Conservation (phyloP, 2,113 vertebrate species). For the Eubucco bourcierii region DNA sequence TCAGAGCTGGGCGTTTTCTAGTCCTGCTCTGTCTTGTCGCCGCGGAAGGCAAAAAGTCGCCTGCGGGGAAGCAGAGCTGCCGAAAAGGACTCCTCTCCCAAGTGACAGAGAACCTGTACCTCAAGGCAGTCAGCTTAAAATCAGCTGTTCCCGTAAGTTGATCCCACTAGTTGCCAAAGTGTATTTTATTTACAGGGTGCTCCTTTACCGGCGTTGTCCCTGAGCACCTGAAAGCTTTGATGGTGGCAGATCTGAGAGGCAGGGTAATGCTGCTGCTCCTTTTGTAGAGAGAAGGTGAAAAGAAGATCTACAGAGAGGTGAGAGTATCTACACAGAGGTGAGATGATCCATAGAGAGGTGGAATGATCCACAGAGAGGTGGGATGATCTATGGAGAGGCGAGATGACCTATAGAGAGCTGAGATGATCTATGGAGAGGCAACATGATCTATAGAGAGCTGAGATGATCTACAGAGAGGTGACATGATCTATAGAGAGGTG, state of each 20-base stretch:
- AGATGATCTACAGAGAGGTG: no score
- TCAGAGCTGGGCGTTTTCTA: slow-evolving; percentile 52
- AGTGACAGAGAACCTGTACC: slow-evolving; percentile 60
- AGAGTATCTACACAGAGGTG: no score
- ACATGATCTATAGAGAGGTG: no score
- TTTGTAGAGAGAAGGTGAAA: not conserved
- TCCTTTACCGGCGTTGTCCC: not conserved
- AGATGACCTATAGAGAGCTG: no score
- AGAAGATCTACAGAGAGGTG: not conserved
- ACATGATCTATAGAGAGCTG: no score
- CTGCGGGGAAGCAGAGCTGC: slow-evolving; percentile 35
- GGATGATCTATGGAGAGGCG: no score
- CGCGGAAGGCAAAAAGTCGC: slow-evolving; percentile 38
- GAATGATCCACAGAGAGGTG: no score
- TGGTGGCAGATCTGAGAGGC: not conserved
- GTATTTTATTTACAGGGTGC: not conserved
- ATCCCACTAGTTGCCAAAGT: not conserved
- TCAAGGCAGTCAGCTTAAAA: not conserved
- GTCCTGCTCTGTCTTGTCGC: slow-evolving; percentile 58
- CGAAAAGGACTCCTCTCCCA: slow-evolving; percentile 56
- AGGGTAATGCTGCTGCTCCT: not conserved
- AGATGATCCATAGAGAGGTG: no score
- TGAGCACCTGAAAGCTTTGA: not conserved
- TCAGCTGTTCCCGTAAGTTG: not conserved
- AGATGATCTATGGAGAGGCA: no score